Evolutionary conservation across 2,797 vertebrate species (phyloP), one percentile per base, ranked within the genome.

Genomic region (Oophaga sylvatica): DNA sequence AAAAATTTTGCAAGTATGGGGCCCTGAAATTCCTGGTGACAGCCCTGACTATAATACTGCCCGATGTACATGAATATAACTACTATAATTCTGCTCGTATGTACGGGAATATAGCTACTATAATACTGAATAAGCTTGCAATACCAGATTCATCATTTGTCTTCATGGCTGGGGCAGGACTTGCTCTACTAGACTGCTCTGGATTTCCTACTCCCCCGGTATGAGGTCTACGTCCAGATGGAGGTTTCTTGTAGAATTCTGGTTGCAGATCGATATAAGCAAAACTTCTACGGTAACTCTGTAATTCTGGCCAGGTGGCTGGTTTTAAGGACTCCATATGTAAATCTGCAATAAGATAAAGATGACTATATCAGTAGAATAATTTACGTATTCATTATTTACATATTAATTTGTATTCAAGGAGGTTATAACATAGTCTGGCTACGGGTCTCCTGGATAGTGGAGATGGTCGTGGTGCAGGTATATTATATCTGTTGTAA

Each of bases 311-410:
- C 85, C 45, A 80, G 0, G 83, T 84, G n/a, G 77, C 87, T 35
- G 83, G 12, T 45, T 90, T 89, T 83, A 88, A 76, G 15, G 88
- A 88, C 89, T 92, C 86, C 48, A 67, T 65, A 75, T 79, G 79
- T 31, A 85, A 80, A 57, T 63, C 94, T 95, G 56, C 22, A 41
- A 16, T 48, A 0, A 15, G 0, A 62, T 16, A 60, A 80, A n/a
- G 13, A 5, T n/a, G 19, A 12, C 1, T 65, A 80, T 31, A 80
- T 31, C 10, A 35, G 29, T 78, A 57, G 22, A 17, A 57, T 29
- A 15, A 48, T 13, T 2, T 11, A 53, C 0, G 4, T 29, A 29
- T 67, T 4, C 63, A n/a, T 65, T 9, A n/a, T 63, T n/a, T 22
- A 22, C 62, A 22, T 29, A 70, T 15, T 17, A 5, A 70, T 31